Evolutionary conservation across 2,113 vertebrate genomes (phyloP), one percentile per base, ranked within the genome.

Genomic region (Hydrochoerus hydrochaeris): DNA sequence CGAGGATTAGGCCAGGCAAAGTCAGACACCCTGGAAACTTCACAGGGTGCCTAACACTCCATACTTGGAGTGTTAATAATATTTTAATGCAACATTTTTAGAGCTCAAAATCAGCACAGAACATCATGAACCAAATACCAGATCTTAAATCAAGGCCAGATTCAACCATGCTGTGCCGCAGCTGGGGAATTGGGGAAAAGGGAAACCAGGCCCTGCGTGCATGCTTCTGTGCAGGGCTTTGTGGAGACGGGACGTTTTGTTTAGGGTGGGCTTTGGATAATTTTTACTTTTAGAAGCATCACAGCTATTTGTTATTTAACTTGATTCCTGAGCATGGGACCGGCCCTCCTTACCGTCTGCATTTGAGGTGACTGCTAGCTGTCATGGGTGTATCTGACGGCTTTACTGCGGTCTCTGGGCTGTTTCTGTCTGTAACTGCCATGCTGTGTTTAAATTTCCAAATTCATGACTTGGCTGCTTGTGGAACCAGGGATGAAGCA

Each of bases 361-460:
- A 49, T 69, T 12, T 46, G 54, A 65, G 26, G 20, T 24, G 28
- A 30, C 6, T 20, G 0, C 30, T 32, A 86, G 60, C 46, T 65
- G 38, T 71, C 58, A 54, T 1, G 22, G 62, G 54, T 0, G 0
- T 22, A 0, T 69, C 54, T 41, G 41, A 60, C 57, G 8, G 69
- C 90, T 69, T 69, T 77, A 46, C 46, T 46, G 14, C 22, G 24
- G 67, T 71, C 44, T 94, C 83, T 54, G 32, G 20, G 80, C 87
- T 90, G 80, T 81, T 95, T 95, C 92, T 93, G 60, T 57, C 71
- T 49, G 44, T 96, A 44, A 60, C 28, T 78, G 32, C 30, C 13
- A 24, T 28, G 58, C 46, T 89, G 91, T 54, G 41, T 91, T 78
- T 86, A 26, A 78, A 91, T 89, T 85, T 84, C 89, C 52, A 80